Base-by-base conservation (phyloP, 2,888 invertebrate species). In the Cepaea hortensis region DNA sequence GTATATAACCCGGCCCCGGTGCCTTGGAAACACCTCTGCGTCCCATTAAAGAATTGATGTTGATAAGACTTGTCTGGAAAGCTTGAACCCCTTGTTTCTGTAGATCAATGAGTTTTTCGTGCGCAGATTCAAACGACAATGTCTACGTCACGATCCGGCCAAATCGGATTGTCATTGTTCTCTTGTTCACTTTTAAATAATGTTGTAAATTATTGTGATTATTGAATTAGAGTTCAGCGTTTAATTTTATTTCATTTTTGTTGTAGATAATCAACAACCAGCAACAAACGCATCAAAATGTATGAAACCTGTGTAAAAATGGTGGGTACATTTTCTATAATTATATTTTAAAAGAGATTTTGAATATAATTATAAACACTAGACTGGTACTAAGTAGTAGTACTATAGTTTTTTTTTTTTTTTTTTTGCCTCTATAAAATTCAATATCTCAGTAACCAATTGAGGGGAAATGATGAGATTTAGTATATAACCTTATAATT, bases 201-300 rank as follows among this genome's bases (percentile, higher is more conserved):
- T 87, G 87, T 87, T 87, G 87, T 87, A 87, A 87, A 87, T 87
- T 87, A 87, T 35, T 79, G 87, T 87, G 84, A 65, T 65, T 86
- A 86, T 87, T 87, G 65, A 82, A 76, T 87, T 87, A 55, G 80
- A 77, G 87, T 87, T 87, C 75, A 70, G 55, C 73, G 72, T 87
- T 87, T 80, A 65, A 80, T 70, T 87, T 87, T 87, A 83, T 83
- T 87, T 84, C 50, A 50, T 55, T 86, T 87, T 87, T 87, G 7
- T 76, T 87, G 87, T 87, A 87, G 87, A 87, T 80, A 70, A 77
- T 81, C 85, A 55, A 73, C 81, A 46, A 46, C 48, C 50, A 80
- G n/a, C 75, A 77, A 61, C 70, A 65, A 68, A 35, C 62, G 48
- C 70, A 55, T 55, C 82, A 68, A 84, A 80, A 87, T 87, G 87